Evolutionary conservation across 2,888 invertebrate species (phyloP), one percentile per base, ranked within the genome.

Genomic region (Axea sp.): DNA sequence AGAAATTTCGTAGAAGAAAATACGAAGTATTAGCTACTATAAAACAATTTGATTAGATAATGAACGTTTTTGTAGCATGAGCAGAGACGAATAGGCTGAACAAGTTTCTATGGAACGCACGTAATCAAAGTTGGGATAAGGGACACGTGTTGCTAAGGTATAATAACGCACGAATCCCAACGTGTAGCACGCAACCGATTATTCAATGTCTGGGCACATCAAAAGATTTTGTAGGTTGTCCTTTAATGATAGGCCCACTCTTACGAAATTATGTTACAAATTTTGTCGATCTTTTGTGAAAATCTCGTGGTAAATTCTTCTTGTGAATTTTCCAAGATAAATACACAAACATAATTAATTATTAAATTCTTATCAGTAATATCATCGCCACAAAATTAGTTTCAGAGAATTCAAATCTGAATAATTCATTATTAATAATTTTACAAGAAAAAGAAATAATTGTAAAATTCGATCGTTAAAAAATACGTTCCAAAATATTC

Each of bases 171-270:
- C 55, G 68, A 55, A 64, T 62, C 65, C 74, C 62, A 69, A 49
- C 37, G 51, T 57, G 39, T 47, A 39, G 49, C 45, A 73, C 57
- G 60, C 59, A 77, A 77, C 73, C 71, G 73, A 68, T 64, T 55
- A 74, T 68, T 68, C 69, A 55, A 31, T 49, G 71, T 55, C 43
- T 60, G 59, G 60, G 41, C 76, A 80, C 80, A 80, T 83, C 83
- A 83, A 83, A 83, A 81, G 77, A 82, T 78, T 76, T 60, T 65
- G 75, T 80, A 77, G 80, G 83, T 81, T 80, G 81, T 83, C 82
- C 73, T 78, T 73, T 77, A 78, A 81, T 80, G 72, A 71, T 49
- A 49, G 62, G 47, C 31, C 55, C 24, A 12, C 41, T 37, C 35
- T 26, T 37, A 4, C 6, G 31, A 55, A 67, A 57, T 67, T 31